Percentiles rank a stretch among this genome's conserved stretches.
Conservation (phyloP, 2,888 invertebrate species). For the Nineta flava region DNA sequence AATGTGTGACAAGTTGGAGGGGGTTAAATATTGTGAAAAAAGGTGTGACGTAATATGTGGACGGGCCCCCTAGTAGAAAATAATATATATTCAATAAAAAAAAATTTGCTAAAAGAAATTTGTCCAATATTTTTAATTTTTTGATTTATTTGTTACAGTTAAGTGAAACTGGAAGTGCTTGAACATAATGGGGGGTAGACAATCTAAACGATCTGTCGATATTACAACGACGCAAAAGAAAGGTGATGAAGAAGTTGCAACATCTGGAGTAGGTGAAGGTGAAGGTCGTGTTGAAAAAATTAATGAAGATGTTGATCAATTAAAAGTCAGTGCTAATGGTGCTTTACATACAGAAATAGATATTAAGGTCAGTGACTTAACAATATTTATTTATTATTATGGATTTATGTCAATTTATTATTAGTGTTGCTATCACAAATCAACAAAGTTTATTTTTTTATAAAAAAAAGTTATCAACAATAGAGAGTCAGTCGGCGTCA, state of each 20-base stretch:
- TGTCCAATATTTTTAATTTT: background rate
- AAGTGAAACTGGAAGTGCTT: background rate
- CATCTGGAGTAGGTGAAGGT: conserved; percentile 38
- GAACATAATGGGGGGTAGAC: conserved; percentile 65
- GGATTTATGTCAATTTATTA: no score
- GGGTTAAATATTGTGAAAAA: no score
- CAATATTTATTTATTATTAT: background rate
- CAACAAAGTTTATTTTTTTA: no score
- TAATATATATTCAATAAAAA: no score
- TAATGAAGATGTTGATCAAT: conserved; percentile 48
- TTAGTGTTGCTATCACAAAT: no score
- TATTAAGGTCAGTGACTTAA: conserved; percentile 16
- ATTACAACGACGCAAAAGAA: conserved; percentile 55
- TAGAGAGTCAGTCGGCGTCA: no score
- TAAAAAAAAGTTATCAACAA: no score
- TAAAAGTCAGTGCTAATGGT: conserved; percentile 54
- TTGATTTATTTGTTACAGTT: background rate
- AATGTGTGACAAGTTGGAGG: no score
- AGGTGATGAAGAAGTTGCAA: conserved; percentile 19
- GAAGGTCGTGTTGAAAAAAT: conserved; percentile 55
- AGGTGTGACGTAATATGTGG: no score
- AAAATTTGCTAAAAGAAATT: no score
- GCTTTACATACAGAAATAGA: conserved; percentile 47
- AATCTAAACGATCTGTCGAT: conserved; percentile 77
- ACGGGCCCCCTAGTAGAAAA: no score